Percentiles rank a stretch among this genome's conserved stretches.
These are phyloP conservation scores for Linnaemya tessellans DNA, from an alignment of 2,888 invertebrate genomes.

Conservation along the genomic window DNA sequence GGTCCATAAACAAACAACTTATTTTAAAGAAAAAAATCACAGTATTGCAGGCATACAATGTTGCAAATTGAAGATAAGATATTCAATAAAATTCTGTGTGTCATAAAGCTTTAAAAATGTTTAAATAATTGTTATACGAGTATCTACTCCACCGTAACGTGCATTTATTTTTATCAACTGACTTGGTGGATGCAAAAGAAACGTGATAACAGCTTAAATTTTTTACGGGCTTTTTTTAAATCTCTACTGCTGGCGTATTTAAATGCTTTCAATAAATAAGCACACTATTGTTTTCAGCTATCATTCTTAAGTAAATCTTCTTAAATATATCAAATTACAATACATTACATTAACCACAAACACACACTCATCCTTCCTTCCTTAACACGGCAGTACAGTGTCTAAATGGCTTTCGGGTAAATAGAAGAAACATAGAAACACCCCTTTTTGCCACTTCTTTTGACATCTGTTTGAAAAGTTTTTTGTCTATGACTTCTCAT, in stretches of 20 bases:
- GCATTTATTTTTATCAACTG: slow-evolving; percentile 8
- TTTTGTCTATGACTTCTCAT: not conserved
- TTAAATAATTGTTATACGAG: not conserved
- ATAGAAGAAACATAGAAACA: slow-evolving; percentile 14
- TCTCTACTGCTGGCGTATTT: not conserved
- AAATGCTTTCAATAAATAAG: slow-evolving; percentile 14
- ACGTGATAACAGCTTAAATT: slow-evolving; percentile 54
- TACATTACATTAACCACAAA: slow-evolving; percentile 65
- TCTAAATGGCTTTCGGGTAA: not conserved
- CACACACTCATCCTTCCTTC: slow-evolving; percentile 57
- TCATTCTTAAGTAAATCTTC: slow-evolving; percentile 54
- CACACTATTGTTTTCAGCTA: slow-evolving; percentile 28
- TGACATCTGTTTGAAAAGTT: slow-evolving; percentile 50
- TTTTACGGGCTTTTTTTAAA: slow-evolving; percentile 1
- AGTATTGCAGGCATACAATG: not conserved
- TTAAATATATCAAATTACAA: slow-evolving; percentile 69
- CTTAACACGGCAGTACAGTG: not conserved
- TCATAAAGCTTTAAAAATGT: slow-evolving; percentile 14
- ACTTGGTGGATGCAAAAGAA: slow-evolving; percentile 16
- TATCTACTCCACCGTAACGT: not conserved
- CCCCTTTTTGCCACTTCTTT: slow-evolving; percentile 37
- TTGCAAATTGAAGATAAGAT: not conserved
- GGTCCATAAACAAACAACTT: too few relatives aligned
- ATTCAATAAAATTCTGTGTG: slow-evolving; percentile 20
- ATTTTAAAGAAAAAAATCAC: too few relatives aligned